Evolutionary conservation across 1,140 invertebrate species (phyloP).

Genomic region (Apis laboriosa): DNA sequence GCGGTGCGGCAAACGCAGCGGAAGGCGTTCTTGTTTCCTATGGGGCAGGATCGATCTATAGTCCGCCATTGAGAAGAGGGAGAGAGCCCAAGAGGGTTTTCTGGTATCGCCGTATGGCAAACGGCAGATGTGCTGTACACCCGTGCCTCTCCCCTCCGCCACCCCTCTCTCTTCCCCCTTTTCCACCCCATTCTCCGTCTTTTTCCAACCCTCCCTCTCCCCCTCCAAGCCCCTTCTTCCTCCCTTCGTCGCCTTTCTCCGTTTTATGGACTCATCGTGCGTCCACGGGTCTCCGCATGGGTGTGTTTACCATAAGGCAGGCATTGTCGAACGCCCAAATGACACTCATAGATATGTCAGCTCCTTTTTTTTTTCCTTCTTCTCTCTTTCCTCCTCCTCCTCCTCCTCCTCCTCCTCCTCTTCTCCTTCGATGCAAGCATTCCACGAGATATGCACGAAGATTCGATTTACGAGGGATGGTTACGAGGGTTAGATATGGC

Average conservation of each 20-base stretch:
- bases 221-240: not conserved
- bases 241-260: conserved; percentile 26
- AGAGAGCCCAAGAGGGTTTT: conserved; percentile 66
- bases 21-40: conserved; percentile 67
- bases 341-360: conserved; percentile 53
- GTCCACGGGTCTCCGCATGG: conserved; percentile 13
- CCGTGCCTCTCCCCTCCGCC: conserved; percentile 43
- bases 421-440: not conserved
- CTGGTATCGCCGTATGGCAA: conserved; percentile 71
- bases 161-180: conserved; percentile 4
- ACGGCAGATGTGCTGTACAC: conserved; percentile 67
- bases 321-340: conserved; percentile 58
- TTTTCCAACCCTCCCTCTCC: not conserved
- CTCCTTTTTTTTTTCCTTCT: not conserved
- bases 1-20: conserved; percentile 51
- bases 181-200: not conserved
- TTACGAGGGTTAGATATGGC: not conserved
- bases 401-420: not conserved
- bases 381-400: not conserved
- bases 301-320: conserved; percentile 62
- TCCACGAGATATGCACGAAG: conserved; percentile 22
- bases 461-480: conserved; percentile 36
- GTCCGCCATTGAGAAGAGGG: conserved; percentile 64
- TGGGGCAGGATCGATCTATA: conserved; percentile 68
- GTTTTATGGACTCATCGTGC: conserved; percentile 67